Evolutionary conservation across 2,113 vertebrate genomes (phyloP).

Genomic region (Craseonycteris thonglongyai): DNA sequence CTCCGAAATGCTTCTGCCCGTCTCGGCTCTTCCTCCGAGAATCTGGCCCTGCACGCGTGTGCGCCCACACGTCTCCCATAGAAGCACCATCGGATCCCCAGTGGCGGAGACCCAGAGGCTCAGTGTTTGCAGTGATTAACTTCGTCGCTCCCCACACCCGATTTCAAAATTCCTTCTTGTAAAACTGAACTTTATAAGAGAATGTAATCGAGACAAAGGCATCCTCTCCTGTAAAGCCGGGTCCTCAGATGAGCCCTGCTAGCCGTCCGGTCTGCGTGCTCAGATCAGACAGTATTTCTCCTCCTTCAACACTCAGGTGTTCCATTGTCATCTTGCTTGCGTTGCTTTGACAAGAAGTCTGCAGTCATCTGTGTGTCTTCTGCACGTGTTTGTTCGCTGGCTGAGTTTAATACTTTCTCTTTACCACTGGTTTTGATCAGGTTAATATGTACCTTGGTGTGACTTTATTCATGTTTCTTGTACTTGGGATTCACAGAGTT

Average conservation of each 20-base stretch:
- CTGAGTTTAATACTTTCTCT: not conserved
- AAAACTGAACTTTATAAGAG: not conserved
- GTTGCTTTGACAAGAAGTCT: not conserved
- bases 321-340: not conserved
- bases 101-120: not conserved
- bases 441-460: not conserved
- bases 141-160: not conserved
- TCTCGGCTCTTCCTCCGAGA: not conserved
- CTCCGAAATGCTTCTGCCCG: not conserved
- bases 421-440: not conserved
- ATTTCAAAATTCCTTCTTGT: not conserved
- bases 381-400: not conserved
- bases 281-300: not conserved
- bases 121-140: not conserved
- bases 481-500: not conserved
- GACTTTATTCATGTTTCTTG: not conserved
- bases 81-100: not conserved
- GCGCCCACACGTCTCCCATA: not conserved
- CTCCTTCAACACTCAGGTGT: not conserved
- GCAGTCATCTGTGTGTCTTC: not conserved
- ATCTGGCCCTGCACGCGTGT: fast-evolving
- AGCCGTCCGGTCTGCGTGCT: too few species aligned
- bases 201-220: not conserved
- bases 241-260: not conserved
- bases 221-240: not conserved